Evolutionary conservation across 2,888 invertebrate species (phyloP).

Genomic region (Sarcophaga carnaria): DNA sequence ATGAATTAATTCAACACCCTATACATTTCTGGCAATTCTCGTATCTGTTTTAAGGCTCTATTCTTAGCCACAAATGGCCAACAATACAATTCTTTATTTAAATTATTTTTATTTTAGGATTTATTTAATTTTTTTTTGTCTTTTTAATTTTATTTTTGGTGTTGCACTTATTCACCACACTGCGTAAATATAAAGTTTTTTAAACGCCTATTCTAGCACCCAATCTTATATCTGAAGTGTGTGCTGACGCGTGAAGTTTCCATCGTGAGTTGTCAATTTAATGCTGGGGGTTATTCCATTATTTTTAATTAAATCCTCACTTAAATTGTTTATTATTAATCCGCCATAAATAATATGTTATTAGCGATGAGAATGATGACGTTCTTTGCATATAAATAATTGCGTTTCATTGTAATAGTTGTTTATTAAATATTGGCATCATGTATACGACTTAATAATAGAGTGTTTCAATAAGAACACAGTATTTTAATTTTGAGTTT

Average conservation of each 20-base stretch:
- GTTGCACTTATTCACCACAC: not conserved
- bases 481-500: no score
- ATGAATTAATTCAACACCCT: not conserved
- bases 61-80: not conserved
- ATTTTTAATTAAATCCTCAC: not conserved
- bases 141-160: not conserved
- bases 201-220: not conserved
- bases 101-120: no score
- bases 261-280: not conserved
- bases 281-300: no score
- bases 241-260: not conserved
- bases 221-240: not conserved
- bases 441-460: no score
- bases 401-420: conserved; percentile 30
- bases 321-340: not conserved
- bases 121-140: no score
- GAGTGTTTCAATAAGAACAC: no score
- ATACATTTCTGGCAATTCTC: not conserved
- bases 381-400: conserved; percentile 39
- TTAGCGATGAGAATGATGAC: not conserved
- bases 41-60: not conserved
- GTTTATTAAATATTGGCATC: not conserved
- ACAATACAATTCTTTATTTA: not conserved
- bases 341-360: not conserved
- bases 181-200: not conserved